Evolutionary conservation across 2,888 invertebrate genomes (phyloP).

Genomic region (Hybos culiciformis): DNA sequence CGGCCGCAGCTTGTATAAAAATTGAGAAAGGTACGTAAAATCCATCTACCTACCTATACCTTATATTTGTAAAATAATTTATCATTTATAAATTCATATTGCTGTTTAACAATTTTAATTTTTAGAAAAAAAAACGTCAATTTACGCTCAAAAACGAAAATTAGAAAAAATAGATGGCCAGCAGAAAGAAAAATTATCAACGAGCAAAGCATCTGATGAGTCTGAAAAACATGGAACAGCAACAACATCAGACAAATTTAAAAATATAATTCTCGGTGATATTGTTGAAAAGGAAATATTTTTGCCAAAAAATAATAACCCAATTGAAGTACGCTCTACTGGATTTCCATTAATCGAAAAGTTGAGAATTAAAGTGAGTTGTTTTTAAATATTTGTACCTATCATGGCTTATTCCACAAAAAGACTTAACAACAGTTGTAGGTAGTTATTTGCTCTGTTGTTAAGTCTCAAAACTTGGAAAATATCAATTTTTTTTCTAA

Average conservation of each 20-base stretch:
- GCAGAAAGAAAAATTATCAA: too few species aligned
- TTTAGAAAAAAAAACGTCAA: conserved; percentile 24
- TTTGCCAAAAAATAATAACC: conserved; percentile 44
- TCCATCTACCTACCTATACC: not conserved
- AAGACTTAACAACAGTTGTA: too few species aligned
- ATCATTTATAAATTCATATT: not conserved
- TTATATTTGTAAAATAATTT: not conserved
- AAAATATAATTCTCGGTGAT: conserved; percentile 37
- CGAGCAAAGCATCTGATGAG: conserved; percentile 26
- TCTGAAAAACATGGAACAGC: conserved; percentile 9
- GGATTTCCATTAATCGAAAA: too few species aligned
- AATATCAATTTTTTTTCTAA: not conserved
- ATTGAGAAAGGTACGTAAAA: conserved; percentile 22
- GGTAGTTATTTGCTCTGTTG: too few species aligned
- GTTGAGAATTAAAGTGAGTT: conserved; percentile 5
- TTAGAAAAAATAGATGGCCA: conserved; percentile 20
- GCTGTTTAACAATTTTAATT: not conserved
- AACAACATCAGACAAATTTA: not conserved
- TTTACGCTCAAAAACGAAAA: conserved; percentile 25
- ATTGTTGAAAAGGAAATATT: conserved; percentile 38
- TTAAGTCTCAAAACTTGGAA: too few species aligned
- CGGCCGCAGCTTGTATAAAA: conserved; percentile 45
- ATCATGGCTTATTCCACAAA: too few species aligned
- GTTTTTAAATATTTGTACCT: too few species aligned
- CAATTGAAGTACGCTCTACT: too few species aligned